Percentiles rank a stretch among this genome's conserved stretches.
These are phyloP conservation scores for Ammodytes dubius DNA, from an alignment of 2,113 vertebrate species.

Conservation along the genomic window DNA sequence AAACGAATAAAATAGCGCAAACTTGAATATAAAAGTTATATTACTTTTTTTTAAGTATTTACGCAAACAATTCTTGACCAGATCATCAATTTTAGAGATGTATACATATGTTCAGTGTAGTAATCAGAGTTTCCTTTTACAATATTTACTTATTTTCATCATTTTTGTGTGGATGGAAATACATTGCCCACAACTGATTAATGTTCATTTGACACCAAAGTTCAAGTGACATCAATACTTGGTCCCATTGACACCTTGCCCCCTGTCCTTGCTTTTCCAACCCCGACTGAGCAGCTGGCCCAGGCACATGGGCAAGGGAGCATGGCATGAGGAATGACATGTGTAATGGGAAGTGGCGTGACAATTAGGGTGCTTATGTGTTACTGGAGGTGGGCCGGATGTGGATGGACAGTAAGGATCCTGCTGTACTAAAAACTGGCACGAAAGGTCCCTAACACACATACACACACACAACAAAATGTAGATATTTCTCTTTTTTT, in stretches of 20 bases:
- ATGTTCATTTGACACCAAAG: conserved; percentile 33
- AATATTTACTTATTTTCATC: neutral
- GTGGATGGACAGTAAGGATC: conserved; percentile 45
- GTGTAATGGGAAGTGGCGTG: conserved; percentile 81
- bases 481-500: neutral
- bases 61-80: neutral
- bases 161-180: neutral
- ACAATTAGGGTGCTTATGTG: conserved; percentile 79
- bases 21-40: neutral
- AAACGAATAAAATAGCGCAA: conserved; percentile 1
- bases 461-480: conserved; percentile 17
- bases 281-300: conserved; percentile 73
- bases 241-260: conserved; percentile 45
- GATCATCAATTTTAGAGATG: too few relatives aligned
- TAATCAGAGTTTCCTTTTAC: neutral
- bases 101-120: neutral
- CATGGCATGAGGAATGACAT: conserved; percentile 78
- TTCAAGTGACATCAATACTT: conserved; percentile 16
- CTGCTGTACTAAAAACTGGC: conserved; percentile 11
- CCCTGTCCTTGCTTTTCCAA: conserved; percentile 42
- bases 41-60: neutral
- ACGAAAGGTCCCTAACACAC: conserved; percentile 7
- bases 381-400: conserved; percentile 62
- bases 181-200: neutral
- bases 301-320: conserved; percentile 66